Evolutionary conservation across 2,113 vertebrate genomes (phyloP), one percentile per base, ranked within the genome.

Genomic region (Pavo muticus): DNA sequence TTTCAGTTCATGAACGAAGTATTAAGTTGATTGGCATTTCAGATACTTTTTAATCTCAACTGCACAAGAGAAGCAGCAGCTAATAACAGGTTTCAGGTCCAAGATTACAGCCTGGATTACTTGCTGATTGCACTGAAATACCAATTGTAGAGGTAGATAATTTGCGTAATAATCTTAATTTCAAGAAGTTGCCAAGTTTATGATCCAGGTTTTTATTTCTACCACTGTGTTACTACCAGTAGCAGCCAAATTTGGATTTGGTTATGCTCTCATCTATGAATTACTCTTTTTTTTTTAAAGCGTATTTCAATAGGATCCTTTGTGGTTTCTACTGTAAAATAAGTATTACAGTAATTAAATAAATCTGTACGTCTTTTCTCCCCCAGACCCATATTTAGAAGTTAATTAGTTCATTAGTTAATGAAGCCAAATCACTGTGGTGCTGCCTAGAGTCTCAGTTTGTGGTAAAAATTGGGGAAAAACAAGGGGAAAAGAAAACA

Each of bases 201-300:
- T 70, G 10, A 45, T 59, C 6, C 17, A 42, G 44, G 7, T 12
- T 44, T 84, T 79, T 56, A 19, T 24, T 85, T 79, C 80, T 1
- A 44, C 37, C 32, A 32, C 40, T 71, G 7, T 40, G 20, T 79
- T 87, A 40, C n/a, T 77, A 6, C 17, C 68, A 3, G 18, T 29
- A 75, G 39, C 32, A 63, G n/a, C 32, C 69, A 71, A 0, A 60
- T 47, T 42, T 21, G 11, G 14, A 2, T 39, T 87, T 79, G 35
- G 5, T 77, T 68, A 25, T 15, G 3, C 11, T 47, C 8, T 32
- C 60, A 25, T 64, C 59, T n/a, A 3, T 45, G 70, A 87, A 73
- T 39, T 25, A 56, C 1, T 1, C 1, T 1, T 30, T 57, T 63
- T 16, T 25, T 24, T 50, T 48, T 23, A 2, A 73, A 69, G 27